Percentiles rank a stretch among this genome's conserved stretches.
phyloP scores from a whole-genome alignment of 2,888 invertebrate species.

The Mimas tiliae region DNA sequence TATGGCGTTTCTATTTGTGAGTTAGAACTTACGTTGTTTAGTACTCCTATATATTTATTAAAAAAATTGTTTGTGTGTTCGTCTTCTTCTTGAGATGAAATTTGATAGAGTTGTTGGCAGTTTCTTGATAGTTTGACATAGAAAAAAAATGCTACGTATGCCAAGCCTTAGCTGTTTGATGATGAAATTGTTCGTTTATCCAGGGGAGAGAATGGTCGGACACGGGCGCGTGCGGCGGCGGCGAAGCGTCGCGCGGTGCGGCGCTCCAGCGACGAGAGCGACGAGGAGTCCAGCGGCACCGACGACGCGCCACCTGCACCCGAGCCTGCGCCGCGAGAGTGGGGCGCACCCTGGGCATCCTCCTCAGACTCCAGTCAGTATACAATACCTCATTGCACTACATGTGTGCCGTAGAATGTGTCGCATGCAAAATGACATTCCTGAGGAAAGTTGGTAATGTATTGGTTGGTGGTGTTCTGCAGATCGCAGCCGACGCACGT shows the following conservation, averaged over 20 bases:
- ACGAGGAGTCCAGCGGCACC: conserved; percentile 77
- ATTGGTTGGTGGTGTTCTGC: not conserved
- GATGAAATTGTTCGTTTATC: not conserved
- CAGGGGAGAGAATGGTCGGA: conserved; percentile 68
- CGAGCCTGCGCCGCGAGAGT: conserved; percentile 78
- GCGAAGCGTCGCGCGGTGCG: conserved; percentile 72
- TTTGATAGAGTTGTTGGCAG: too few species aligned
- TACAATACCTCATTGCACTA: not conserved
- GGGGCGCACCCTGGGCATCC: conserved; percentile 84
- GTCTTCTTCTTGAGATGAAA: too few species aligned
- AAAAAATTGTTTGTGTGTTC: too few species aligned
- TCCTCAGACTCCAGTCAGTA: conserved; percentile 74
- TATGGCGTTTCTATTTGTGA: too few species aligned
- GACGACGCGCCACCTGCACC: conserved; percentile 79
- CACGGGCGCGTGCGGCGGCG: conserved; percentile 60
- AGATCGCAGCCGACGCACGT: conserved; percentile 74
- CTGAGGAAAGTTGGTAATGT: not conserved
- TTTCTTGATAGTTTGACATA: too few species aligned
- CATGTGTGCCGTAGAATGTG: too few species aligned
- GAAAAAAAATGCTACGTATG: too few species aligned
- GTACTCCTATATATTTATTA: too few species aligned
- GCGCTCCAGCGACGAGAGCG: conserved; percentile 78
- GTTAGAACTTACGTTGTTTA: too few species aligned
- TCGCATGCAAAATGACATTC: too few species aligned
- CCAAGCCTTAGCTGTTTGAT: too few species aligned